Evolutionary conservation across 1,140 invertebrate genomes (phyloP), one percentile per base, ranked within the genome.

Genomic region (Ladona fulva): DNA sequence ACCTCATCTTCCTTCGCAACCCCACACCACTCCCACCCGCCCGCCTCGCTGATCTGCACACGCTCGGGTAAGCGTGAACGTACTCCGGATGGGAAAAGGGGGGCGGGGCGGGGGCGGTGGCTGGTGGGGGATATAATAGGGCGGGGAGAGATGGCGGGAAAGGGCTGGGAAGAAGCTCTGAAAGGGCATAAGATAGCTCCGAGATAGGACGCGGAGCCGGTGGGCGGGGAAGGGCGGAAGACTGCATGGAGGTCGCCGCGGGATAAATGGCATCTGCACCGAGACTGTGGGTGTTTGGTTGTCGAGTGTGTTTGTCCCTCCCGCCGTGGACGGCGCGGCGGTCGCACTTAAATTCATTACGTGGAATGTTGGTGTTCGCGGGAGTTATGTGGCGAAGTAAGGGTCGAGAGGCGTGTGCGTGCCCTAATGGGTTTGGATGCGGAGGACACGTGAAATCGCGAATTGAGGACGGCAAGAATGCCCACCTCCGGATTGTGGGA

Each of bases 31-130:
- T 12, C 12, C 14, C 52, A 22, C 3, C n/a, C 52, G 12, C 52
- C 52, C 52, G 52, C 52, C 52, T 66, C 52, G 52, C 52, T 66
- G 52, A 66, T 66, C 52, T 66, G n/a, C 14, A 66, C 52, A 66
- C 52, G 52, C 52, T 66, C 52, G 52, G 52, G 52, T 5, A 12
- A 66, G 52, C 52, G 52, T 16, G n/a, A 66, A 66, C 52, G 14
- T 12, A 12, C 52, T 66, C 52, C 52, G 52, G 52, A 66, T 66
- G 52, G 52, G 52, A 66, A 66, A 19, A 66, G 52, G 52, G 52
- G n/a, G 5, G 52, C 12, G 1, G n/a, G 3, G 3, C 5, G 52
- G 52, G 52, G 52, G n/a, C 16, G 3, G 19, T 10, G 44, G 44
- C 19, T 10, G 10, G 44, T 52, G 44, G 44, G 44, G 44, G 44